phyloP scores from a whole-genome alignment of 2,113 vertebrate species.

The Catharus minimus region DNA sequence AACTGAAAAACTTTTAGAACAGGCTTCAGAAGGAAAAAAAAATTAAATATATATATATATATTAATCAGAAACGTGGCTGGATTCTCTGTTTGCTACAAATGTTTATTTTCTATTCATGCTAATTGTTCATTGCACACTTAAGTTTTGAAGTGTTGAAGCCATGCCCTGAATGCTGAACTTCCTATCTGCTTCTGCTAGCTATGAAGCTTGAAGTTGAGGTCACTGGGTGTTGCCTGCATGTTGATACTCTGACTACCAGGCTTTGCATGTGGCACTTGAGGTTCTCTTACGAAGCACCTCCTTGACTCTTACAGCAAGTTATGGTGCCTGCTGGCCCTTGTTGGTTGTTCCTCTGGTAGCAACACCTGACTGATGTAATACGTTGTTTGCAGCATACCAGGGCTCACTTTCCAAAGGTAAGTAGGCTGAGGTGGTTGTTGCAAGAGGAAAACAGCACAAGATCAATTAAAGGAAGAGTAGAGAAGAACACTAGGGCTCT shows the following conservation, averaged over 20 bases:
- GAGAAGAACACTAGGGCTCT: neutral
- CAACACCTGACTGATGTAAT: neutral
- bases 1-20: neutral
- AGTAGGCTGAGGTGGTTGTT: neutral
- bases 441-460: neutral
- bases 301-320: neutral
- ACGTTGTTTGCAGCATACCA: neutral
- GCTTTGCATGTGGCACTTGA: neutral
- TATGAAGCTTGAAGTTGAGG: neutral
- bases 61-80: neutral
- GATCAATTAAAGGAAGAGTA: neutral
- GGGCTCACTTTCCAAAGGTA: neutral
- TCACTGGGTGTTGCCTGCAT: neutral
- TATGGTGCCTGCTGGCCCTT: rapidly evolving
- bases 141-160: neutral
- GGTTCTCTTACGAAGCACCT: neutral
- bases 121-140: neutral
- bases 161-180: neutral
- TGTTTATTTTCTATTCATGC: neutral
- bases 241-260: neutral
- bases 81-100: neutral
- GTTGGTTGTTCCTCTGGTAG: neutral
- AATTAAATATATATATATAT: too few species aligned
- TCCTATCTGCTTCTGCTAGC: neutral
- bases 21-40: neutral